Evolutionary conservation across 1,140 invertebrate genomes (phyloP).

Genomic region (Pemphigus obesinymphae): DNA sequence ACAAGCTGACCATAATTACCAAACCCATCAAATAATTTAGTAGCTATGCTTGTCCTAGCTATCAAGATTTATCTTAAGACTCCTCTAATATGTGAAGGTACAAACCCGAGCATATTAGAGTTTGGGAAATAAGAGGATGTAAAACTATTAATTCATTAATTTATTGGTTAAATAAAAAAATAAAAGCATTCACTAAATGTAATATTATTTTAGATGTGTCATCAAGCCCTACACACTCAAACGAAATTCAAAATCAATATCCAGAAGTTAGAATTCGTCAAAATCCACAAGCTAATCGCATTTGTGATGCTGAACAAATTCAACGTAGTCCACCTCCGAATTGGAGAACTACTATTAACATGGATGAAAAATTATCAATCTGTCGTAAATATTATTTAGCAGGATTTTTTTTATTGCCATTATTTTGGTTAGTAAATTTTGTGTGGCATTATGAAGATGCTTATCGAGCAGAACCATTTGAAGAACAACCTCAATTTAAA

Average conservation of each 20-base stretch:
- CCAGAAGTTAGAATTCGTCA: slow-evolving; percentile 25
- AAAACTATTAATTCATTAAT: too few relatives aligned
- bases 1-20: too few relatives aligned
- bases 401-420: slow-evolving; percentile 15
- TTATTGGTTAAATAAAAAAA: too few relatives aligned
- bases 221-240: not conserved
- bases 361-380: not conserved
- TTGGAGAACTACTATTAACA: slow-evolving; percentile 33
- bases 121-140: too few relatives aligned
- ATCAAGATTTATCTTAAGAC: too few relatives aligned
- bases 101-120: too few relatives aligned
- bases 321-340: slow-evolving; percentile 8
- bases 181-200: too few relatives aligned
- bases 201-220: not conserved
- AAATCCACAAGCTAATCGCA: not conserved
- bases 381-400: slow-evolving; percentile 32
- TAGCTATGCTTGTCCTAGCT: too few relatives aligned
- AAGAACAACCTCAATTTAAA: slow-evolving; percentile 20
- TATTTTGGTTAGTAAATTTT: slow-evolving; percentile 35
- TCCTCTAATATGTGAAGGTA: too few relatives aligned
- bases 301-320: not conserved
- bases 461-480: slow-evolving; percentile 11
- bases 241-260: not conserved
- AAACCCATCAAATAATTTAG: too few relatives aligned
- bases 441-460: slow-evolving; percentile 31